phyloP scores from a whole-genome alignment of 2,888 invertebrate genomes.

The Diploptera punctata region DNA sequence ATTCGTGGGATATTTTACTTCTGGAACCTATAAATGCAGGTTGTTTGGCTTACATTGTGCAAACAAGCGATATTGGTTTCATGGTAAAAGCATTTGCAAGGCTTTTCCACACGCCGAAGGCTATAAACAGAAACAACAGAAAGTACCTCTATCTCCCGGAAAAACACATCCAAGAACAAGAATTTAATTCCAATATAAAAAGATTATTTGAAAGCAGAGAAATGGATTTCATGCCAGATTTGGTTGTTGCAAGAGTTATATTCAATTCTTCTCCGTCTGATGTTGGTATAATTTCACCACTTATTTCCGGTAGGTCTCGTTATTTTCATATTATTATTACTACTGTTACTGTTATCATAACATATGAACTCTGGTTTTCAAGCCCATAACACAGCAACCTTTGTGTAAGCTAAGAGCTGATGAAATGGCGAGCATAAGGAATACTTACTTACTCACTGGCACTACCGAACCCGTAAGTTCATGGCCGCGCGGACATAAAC shows the following conservation, averaged over 20 bases:
- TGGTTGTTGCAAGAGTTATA: conserved; percentile 15
- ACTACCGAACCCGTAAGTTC: no score
- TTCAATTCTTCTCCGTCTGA: no score
- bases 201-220: conserved; percentile 38
- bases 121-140: conserved; percentile 56
- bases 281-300: no score
- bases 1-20: neutral
- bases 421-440: no score
- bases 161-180: conserved; percentile 50
- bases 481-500: no score
- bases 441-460: no score
- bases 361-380: no score
- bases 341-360: no score
- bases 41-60: conserved; percentile 59
- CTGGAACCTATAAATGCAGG: conserved; percentile 52
- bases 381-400: no score
- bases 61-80: conserved; percentile 52
- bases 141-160: conserved; percentile 57
- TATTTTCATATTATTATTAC: no score
- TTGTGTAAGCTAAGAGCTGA: no score
- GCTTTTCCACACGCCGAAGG: conserved; percentile 51
- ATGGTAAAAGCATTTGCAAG: conserved; percentile 57
- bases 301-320: no score
- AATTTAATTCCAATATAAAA: conserved; percentile 49
- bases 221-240: conserved; percentile 32